phyloP scores from a whole-genome alignment of 1,140 invertebrate species.

The Drosophila sulfurigaster region DNA sequence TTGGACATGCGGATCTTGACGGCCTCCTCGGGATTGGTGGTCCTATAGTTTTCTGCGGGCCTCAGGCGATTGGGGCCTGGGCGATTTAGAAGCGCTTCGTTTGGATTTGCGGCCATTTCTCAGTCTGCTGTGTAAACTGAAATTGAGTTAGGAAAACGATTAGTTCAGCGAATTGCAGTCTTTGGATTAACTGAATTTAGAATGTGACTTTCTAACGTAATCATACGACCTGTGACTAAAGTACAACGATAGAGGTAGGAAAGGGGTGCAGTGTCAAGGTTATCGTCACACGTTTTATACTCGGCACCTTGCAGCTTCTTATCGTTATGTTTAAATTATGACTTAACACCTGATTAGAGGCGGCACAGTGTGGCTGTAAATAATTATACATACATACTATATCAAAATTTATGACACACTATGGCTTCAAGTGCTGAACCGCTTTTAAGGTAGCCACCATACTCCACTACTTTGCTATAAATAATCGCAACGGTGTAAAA shows the following conservation, averaged over 20 bases:
- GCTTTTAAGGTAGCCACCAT: not conserved
- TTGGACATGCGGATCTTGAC: constrained; percentile 89
- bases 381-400: constrained; percentile 10
- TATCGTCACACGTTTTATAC: not conserved
- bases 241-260: constrained; percentile 15
- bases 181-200: constrained; percentile 1
- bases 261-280: constrained; percentile 46
- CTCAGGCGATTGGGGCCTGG: constrained; percentile 79
- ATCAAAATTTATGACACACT: constrained; percentile 21
- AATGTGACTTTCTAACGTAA: not conserved
- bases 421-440: not conserved
- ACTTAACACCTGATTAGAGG: constrained; percentile 61
- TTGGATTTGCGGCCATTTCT: constrained; percentile 61
- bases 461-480: constrained; percentile 2
- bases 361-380: constrained; percentile 24
- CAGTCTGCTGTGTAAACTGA: constrained; percentile 6
- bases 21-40: constrained; percentile 68
- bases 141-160: constrained; percentile 18
- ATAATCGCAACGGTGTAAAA: not conserved
- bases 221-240: constrained; percentile 56
- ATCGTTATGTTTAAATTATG: constrained; percentile 52
- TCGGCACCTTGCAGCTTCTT: constrained; percentile 27
- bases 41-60: constrained; percentile 65
- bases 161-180: constrained; percentile 12
- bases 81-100: constrained; percentile 76